Percentiles rank a stretch among this genome's conserved stretches.
phyloP scores from a whole-genome alignment of 2,113 vertebrate species.

The Mustela nigripes region DNA sequence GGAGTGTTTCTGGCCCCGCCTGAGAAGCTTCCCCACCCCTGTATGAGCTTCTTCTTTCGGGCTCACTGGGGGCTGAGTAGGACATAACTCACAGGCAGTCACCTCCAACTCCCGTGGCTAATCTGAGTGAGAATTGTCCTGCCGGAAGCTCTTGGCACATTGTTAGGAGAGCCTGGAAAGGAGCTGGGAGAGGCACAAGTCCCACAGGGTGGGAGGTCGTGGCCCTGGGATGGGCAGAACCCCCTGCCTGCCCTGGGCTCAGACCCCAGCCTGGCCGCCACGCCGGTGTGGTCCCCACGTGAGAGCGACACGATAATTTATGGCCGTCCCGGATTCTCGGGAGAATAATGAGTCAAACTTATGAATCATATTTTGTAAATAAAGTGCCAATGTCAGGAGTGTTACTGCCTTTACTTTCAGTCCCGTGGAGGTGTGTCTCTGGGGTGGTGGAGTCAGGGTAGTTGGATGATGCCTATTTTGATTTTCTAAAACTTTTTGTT shows the following conservation, averaged over 20 bases:
- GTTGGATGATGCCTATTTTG: not conserved
- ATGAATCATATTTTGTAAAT: not conserved
- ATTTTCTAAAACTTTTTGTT: not conserved
- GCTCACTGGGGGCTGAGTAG: not conserved
- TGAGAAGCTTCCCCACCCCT: not conserved
- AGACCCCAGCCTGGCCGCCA: not conserved
- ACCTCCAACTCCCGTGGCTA: not conserved
- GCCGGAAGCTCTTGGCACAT: not conserved
- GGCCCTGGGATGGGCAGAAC: not conserved
- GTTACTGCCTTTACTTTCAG: not conserved
- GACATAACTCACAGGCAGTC: constrained; percentile 27
- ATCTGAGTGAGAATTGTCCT: not conserved
- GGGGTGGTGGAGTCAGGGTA: not conserved
- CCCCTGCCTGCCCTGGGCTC: too few relatives aligned
- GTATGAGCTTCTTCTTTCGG: not conserved
- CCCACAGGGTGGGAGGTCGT: rapidly evolving
- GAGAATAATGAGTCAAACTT: not conserved
- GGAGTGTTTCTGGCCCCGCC: not conserved
- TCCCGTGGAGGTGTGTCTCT: not conserved
- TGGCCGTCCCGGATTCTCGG: not conserved
- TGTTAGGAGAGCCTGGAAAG: not conserved
- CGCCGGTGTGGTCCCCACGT: rapidly evolving
- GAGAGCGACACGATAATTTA: not conserved
- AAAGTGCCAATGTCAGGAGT: not conserved
- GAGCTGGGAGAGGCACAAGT: not conserved